Evolutionary conservation across 1,140 invertebrate species (phyloP), one percentile per base, ranked within the genome.

Genomic region (Drosophila paulistorum): DNA sequence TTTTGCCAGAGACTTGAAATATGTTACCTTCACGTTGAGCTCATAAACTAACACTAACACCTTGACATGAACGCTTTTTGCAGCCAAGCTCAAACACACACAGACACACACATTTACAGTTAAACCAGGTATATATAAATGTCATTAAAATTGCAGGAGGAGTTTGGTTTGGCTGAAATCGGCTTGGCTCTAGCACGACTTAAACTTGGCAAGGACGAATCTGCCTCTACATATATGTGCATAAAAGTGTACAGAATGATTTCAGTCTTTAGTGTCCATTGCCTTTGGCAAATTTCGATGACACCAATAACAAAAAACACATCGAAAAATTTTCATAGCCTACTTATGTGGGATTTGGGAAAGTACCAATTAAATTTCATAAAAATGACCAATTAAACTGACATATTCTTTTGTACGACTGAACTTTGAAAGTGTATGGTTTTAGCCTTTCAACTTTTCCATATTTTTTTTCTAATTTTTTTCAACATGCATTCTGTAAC

Each of bases 31-130:
- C 77, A 89, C 80, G 84, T 90, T 89, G 85, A 84, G 84, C 84
- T 87, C 84, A 87, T 87, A 87, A 87, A 87, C 84, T 89, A 87
- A 90, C 84, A 87, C 84, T 79, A 89, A 84, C 84, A 87, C 84
- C 84, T 89, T 89, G 84, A 89, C 84, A 87, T 81, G 84, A 84
- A 77, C 84, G 65, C 74, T 89, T 84, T 89, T 87, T 87, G 79
- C 80, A 80, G 79, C 79, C 73, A 74, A 77, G 67, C 77, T 42
- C 68, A 77, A 70, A 61, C 64, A 61, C 72, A 74, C 48, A 48
- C n/a, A n/a, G n/a, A 45, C 51, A 48, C 57, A 74, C 48, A 48
- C 13, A 42, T 14, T 17, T 41, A 67, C 51, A 66, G 41, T 20
- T 48, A 17, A 10, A 66, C 30, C 11, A 13, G 4, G 30, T 37